Evolutionary conservation across 2,113 vertebrate genomes (phyloP).

Genomic region (Pandion haliaetus): DNA sequence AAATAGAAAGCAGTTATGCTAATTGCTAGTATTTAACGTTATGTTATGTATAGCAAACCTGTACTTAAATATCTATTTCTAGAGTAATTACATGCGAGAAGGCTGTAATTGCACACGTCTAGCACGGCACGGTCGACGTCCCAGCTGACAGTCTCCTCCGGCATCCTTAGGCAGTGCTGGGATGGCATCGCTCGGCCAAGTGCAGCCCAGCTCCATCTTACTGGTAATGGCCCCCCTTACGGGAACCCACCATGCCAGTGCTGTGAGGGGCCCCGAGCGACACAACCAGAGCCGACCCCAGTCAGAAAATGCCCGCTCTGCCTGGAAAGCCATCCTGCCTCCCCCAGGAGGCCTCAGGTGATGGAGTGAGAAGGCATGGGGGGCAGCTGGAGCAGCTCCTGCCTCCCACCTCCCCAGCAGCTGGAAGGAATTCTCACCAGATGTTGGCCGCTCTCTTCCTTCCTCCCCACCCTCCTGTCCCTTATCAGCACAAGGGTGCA

Average conservation of each 20-base stretch:
- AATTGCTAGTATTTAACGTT: background rate
- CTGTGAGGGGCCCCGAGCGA: fast-evolving
- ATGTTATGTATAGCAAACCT: background rate
- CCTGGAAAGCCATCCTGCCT: background rate
- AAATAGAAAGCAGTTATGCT: background rate
- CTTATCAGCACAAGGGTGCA: background rate
- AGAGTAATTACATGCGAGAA: background rate
- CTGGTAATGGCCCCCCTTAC: fast-evolving
- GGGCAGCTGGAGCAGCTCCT: background rate
- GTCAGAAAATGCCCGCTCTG: background rate
- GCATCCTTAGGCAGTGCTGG: background rate
- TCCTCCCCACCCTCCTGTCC: background rate
- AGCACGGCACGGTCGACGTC: background rate
- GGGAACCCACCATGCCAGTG: background rate
- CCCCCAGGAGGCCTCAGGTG: background rate
- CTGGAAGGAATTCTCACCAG: background rate
- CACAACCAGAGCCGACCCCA: fast-evolving
- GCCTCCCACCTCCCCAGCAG: background rate
- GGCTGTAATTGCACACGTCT: background rate
- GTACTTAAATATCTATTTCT: constrained; percentile 36
- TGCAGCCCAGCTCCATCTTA: background rate
- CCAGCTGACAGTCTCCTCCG: background rate
- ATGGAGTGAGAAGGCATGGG: background rate
- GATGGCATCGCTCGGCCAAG: fast-evolving
- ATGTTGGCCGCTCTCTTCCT: background rate